Conservation (phyloP, 2,113 vertebrate species). For the Phalacrocorax carbo region DNA sequence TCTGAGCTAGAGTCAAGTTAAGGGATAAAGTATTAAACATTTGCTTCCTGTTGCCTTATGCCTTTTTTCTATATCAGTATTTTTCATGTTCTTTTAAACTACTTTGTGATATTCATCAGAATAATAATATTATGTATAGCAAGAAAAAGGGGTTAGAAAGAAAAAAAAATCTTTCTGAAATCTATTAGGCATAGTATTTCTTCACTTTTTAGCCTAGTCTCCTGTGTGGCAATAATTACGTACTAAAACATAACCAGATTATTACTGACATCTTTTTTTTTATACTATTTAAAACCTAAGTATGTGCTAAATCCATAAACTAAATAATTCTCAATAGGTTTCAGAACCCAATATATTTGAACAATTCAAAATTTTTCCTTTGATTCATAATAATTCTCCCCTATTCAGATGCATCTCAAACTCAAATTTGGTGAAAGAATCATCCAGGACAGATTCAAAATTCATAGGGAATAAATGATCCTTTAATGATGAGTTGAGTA, state of each 20-base stretch:
- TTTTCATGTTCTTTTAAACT: background rate
- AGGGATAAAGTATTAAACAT: background rate
- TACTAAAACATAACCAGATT: constrained; percentile 36
- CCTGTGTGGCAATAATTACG: background rate
- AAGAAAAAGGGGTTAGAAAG: background rate
- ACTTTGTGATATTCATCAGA: background rate
- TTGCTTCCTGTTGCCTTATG: background rate
- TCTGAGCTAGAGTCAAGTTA: background rate
- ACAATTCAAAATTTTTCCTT: background rate
- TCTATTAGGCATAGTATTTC: background rate
- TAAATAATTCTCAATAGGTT: background rate
- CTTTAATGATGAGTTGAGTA: background rate
- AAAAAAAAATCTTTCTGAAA: background rate
- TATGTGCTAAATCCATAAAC: background rate
- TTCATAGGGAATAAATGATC: background rate
- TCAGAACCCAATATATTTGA: background rate
- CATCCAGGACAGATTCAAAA: background rate
- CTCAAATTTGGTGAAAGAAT: background rate
- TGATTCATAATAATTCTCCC: background rate
- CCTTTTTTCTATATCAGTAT: background rate
- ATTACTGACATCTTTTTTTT: background rate
- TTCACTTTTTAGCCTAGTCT: background rate
- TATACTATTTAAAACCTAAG: background rate
- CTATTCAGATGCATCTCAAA: background rate
- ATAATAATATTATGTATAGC: background rate